phyloP scores from a whole-genome alignment of 1,140 invertebrate species.

The Agraylea sexmaculata region DNA sequence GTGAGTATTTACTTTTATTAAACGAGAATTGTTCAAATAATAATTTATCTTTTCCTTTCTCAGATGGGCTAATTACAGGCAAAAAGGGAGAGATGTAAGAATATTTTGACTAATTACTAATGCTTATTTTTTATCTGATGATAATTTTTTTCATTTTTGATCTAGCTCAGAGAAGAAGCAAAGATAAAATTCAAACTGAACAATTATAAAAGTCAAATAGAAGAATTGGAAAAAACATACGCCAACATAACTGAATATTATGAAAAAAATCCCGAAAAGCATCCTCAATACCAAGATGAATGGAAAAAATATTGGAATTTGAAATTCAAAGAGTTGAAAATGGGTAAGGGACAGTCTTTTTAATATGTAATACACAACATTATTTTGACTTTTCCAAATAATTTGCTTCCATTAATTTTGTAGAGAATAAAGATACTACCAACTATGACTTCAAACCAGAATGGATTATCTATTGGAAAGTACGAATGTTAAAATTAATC shows the following conservation, averaged over 20 bases:
- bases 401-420: conserved; percentile 13
- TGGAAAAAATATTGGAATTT: conserved; percentile 79
- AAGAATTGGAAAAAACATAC: not conserved
- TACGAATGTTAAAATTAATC: conserved; percentile 63
- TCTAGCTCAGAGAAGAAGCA: not conserved
- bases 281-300: conserved; percentile 71
- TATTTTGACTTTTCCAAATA: not conserved
- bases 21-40: not conserved
- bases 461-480: conserved; percentile 75
- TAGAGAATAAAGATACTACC: conserved; percentile 59
- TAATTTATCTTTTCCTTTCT: not conserved
- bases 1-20: not conserved
- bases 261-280: conserved; percentile 74
- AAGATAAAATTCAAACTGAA: conserved; percentile 8
- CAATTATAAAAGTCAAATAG: conserved; percentile 8
- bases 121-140: conserved; percentile 6
- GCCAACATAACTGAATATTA: conserved; percentile 47
- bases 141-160: conserved; percentile 1
- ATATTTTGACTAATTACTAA: not conserved
- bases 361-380: conserved; percentile 5
- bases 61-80: not conserved
- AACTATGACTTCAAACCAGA: conserved; percentile 76
- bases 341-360: conserved; percentile 26
- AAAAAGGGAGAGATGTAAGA: not conserved
- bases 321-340: conserved; percentile 67